Evolutionary conservation across 2,888 invertebrate species (phyloP), one percentile per base, ranked within the genome.

Genomic region (Spatulosminthurus flaviceps): DNA sequence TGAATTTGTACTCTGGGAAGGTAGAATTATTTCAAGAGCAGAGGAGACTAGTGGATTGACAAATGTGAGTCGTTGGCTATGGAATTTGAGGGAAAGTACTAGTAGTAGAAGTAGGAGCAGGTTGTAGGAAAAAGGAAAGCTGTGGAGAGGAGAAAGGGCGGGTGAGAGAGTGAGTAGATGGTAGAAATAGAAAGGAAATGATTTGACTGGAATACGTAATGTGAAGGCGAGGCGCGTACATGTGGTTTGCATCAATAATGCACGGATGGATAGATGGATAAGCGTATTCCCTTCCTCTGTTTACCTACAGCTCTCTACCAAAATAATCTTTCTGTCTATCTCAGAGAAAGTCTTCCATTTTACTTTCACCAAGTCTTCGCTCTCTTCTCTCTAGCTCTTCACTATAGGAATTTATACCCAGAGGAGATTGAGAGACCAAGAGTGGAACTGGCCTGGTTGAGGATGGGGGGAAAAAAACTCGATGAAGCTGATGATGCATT

Each of bases 201-300:
- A 51, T 51, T 13, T 51, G 16, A 51, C 51, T n/a, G 51, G 51
- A 51, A 51, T 51, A 19, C 51, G 51, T 51, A 19, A 34, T 51
- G 51, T 19, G 9, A 51, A n/a, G 16, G 51, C 41, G 41, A 51
- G 19, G 16, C 16, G 51, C 51, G 16, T 51, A 51, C 5, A 51
- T 51, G 51, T 51, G 51, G 51, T 51, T 51, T 51, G 51, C 51
- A 51, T 51, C n/a, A 51, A 51, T 51, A 51, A 51, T 51, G 51
- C 51, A 51, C 16, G 51, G 51, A 51, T 51, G 51, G n/a, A 2
- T 51, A 13, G 51, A 51, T n/a, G 51, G 51, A 51, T 51, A 19
- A 51, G 16, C n/a, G 51, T n/a, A 51, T 51, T 51, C 51, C 51
- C 51, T 13, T 51, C 19, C 16, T 51, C 51, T 51, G 51, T 51